A percentile compares a stretch with the other conserved stretches of the same genome.
These are phyloP conservation scores for Lithophane leautieri DNA, from an alignment of 2,888 invertebrate species.

Conservation along the genomic window DNA sequence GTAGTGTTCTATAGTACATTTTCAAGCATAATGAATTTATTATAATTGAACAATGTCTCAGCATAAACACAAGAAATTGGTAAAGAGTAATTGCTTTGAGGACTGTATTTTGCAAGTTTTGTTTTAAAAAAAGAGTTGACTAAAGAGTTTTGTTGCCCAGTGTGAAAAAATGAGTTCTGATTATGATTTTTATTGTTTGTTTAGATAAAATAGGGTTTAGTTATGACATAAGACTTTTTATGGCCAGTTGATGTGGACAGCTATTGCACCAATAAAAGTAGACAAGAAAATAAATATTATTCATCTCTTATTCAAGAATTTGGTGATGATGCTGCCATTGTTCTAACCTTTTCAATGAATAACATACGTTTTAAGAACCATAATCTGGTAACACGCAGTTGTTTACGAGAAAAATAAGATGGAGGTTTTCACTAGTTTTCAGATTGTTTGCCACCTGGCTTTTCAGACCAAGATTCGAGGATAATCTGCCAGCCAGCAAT, in stretches of 20 bases:
- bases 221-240: neutral
- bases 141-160: neutral
- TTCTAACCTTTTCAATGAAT: constrained; percentile 7
- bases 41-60: too few species aligned
- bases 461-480: neutral
- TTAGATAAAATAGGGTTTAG: neutral
- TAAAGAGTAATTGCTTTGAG: accelerated
- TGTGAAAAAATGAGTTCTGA: neutral
- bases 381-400: neutral
- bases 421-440: neutral
- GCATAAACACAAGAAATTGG: too few species aligned
- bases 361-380: neutral
- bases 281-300: neutral
- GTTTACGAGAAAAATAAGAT: neutral
- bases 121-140: too few species aligned
- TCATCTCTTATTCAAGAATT: neutral
- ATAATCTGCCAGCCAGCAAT: neutral
- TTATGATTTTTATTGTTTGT: neutral
- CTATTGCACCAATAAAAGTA: neutral
- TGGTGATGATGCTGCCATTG: neutral
- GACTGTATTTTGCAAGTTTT: too few species aligned
- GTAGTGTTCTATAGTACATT: too few species aligned
- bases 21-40: too few species aligned
- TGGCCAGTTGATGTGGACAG: neutral
- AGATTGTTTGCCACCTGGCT: constrained; percentile 1